Percentiles rank a stretch among this genome's conserved stretches.
These are phyloP conservation scores for Cottoperca gobio DNA, from an alignment of 2,797 vertebrate species.

Conservation along the genomic window DNA sequence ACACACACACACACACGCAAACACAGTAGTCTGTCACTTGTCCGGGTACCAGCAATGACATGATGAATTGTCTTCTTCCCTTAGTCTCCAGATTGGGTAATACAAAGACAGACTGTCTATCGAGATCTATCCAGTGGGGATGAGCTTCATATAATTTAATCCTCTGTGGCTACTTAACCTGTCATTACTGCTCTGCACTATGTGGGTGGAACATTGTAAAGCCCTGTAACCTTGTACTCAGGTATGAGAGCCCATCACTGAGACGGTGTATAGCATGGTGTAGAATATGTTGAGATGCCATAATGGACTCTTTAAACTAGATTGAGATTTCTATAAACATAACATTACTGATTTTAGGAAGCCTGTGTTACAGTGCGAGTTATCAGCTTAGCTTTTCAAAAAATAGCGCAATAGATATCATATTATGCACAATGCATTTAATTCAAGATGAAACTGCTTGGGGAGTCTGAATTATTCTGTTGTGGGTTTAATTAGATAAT, in stretches of 20 bases:
- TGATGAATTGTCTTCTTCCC: constrained; percentile 57
- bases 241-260: constrained; percentile 19
- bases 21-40: constrained; percentile 28
- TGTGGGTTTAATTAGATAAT: background rate
- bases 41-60: constrained; percentile 31
- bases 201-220: constrained; percentile 51
- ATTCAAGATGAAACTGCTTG: background rate
- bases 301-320: background rate
- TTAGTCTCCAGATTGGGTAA: constrained; percentile 50
- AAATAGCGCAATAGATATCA: background rate
- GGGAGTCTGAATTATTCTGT: background rate
- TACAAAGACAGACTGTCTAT: constrained; percentile 62
- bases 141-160: constrained; percentile 64
- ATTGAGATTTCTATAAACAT: background rate
- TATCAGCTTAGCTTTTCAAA: background rate
- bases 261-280: background rate
- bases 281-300: constrained; percentile 2
- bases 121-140: constrained; percentile 55
- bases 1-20: constrained; percentile 10
- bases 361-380: background rate
- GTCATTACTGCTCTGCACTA: constrained; percentile 52
- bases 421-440: background rate
- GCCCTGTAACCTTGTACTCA: constrained; percentile 44
- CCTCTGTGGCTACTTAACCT: constrained; percentile 70
- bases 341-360: background rate